Conservation (phyloP, 2,797 vertebrate genomes). For the Neomorphus geoffroyi region DNA sequence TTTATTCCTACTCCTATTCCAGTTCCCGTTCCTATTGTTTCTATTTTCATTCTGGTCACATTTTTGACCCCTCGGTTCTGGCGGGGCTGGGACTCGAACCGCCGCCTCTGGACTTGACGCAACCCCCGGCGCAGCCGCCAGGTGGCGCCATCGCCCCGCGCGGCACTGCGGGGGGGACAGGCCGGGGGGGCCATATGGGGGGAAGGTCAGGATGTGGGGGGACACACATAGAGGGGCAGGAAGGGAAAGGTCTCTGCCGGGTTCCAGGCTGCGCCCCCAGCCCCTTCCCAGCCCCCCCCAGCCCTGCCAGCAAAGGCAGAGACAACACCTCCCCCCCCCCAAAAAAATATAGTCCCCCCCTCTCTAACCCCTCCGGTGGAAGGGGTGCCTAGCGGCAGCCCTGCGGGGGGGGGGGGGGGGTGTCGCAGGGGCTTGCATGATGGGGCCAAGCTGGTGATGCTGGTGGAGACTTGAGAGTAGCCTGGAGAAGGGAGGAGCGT, state of each 20-base stretch:
- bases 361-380: not conserved
- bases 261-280: too few species aligned
- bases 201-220: too few species aligned
- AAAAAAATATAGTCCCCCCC: not conserved
- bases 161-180: not conserved
- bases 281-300: not conserved
- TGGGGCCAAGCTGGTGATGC: not conserved
- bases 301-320: too few species aligned
- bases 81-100: not conserved
- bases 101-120: rapidly evolving
- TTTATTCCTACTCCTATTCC: too few species aligned
- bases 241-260: not conserved
- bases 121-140: not conserved
- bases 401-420: not conserved
- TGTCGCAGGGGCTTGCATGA: not conserved
- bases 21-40: too few species aligned
- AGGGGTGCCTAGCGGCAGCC: not conserved
- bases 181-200: too few species aligned
- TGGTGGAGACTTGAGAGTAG: not conserved
- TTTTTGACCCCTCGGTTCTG: rapidly evolving
- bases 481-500: too few species aligned
- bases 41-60: too few species aligned
- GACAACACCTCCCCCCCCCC: too few species aligned
- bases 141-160: not conserved
- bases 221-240: too few species aligned